Conservation (phyloP, 2,113 vertebrate genomes). For the Callionymus lyra region DNA sequence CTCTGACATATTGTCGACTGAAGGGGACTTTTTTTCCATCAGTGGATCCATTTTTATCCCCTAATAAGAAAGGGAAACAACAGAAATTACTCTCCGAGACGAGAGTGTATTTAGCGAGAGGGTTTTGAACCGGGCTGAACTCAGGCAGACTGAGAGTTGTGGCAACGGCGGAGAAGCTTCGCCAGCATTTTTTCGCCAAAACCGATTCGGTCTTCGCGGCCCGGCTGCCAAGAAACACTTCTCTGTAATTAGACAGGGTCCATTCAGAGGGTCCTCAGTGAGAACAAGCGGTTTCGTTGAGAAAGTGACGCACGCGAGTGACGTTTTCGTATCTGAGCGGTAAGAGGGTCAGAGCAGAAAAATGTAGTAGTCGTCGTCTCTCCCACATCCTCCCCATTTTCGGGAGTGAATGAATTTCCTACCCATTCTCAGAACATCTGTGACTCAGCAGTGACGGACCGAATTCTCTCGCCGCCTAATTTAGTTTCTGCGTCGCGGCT, state of each 20-base stretch:
- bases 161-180: constrained; percentile 28
- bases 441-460: too few species aligned
- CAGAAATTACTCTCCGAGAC: too few species aligned
- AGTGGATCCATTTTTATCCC: too few species aligned
- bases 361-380: constrained; percentile 14
- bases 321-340: constrained; percentile 19
- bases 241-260: constrained; percentile 45
- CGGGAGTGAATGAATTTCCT: constrained; percentile 29
- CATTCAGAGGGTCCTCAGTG: constrained; percentile 29
- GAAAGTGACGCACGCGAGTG: constrained; percentile 17
- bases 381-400: constrained; percentile 3
- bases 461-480: too few species aligned
- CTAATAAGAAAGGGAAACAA: too few species aligned
- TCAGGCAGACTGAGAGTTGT: constrained; percentile 36
- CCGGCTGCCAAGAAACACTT: constrained; percentile 36
- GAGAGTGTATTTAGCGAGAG: constrained; percentile 30
- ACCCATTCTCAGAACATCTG: constrained; percentile 12
- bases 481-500: not conserved
- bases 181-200: constrained; percentile 47
- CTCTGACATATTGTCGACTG: too few species aligned
- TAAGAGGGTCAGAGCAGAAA: constrained; percentile 6
- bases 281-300: constrained; percentile 31
- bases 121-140: constrained; percentile 69
- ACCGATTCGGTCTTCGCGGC: constrained; percentile 37
- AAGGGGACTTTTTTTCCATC: too few species aligned